These are phyloP conservation scores for Coleophora deauratella DNA, from an alignment of 2,888 invertebrate genomes.

Conservation along the genomic window DNA sequence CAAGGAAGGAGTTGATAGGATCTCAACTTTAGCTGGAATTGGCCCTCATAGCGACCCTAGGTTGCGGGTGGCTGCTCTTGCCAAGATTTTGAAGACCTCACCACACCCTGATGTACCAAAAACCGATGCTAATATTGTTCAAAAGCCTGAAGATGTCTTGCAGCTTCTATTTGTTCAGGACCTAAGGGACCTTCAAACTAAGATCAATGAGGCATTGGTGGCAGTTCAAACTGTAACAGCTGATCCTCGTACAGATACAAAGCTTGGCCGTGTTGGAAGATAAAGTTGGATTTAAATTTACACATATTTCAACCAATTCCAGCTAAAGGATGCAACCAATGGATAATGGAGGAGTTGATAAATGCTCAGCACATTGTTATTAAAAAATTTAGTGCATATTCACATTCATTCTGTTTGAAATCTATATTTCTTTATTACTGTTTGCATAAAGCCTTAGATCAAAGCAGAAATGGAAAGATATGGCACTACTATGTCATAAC, in stretches of 20 bases:
- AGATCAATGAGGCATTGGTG: conserved; percentile 95
- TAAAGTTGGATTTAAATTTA: too few relatives aligned
- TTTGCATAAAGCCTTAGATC: too few relatives aligned
- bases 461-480: too few relatives aligned
- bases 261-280: conserved; percentile 92
- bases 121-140: conserved; percentile 41
- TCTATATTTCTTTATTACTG: too few relatives aligned
- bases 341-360: too few relatives aligned
- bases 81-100: conserved; percentile 84
- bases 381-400: too few relatives aligned
- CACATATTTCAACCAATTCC: too few relatives aligned
- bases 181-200: conserved; percentile 89
- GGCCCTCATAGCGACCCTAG: conserved; percentile 61
- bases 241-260: conserved; percentile 96
- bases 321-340: too few relatives aligned
- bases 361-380: too few relatives aligned
- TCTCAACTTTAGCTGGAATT: conserved; percentile 78
- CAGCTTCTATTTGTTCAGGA: conserved; percentile 88
- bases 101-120: conserved; percentile 80
- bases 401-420: too few relatives aligned
- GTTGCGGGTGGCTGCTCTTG: conserved; percentile 74
- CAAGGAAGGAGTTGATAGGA: conserved; percentile 82
- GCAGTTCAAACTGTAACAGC: conserved; percentile 94
- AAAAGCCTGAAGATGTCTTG: conserved; percentile 78
- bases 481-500: too few relatives aligned